These are phyloP conservation scores for Lateolabrax maculatus DNA, from an alignment of 2,797 vertebrate genomes.

Conservation along the genomic window DNA sequence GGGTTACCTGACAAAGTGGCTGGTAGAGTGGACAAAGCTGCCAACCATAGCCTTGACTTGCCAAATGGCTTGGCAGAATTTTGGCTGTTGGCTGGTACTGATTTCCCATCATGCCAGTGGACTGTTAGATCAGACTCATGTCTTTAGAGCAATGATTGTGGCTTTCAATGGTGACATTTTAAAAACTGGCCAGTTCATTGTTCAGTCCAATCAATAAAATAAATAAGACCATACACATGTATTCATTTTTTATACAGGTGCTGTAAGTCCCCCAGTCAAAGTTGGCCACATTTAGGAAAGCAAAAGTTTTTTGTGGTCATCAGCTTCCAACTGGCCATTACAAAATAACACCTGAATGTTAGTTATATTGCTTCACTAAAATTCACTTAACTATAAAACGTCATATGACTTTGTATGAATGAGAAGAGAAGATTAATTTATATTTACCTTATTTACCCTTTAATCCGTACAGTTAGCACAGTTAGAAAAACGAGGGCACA, in stretches of 20 bases:
- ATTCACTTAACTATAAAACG: too few species aligned
- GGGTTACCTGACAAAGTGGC: slow-evolving; percentile 59
- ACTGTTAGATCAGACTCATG: slow-evolving; percentile 39
- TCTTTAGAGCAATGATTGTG: slow-evolving; percentile 41
- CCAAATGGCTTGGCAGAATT: slow-evolving; percentile 64
- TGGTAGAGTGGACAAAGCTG: slow-evolving; percentile 46
- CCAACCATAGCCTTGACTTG: slow-evolving; percentile 32
- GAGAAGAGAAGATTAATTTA: too few species aligned
- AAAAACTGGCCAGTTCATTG: not conserved
- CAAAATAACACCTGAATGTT: not conserved
- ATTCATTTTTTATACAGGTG: not conserved
- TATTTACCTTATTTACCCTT: not conserved
- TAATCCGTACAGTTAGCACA: slow-evolving; percentile 1
- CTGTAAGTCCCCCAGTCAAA: not conserved
- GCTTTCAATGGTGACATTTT: slow-evolving; percentile 32
- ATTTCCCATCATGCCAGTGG: slow-evolving; percentile 46
- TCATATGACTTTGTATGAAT: too few species aligned
- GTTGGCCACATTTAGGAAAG: not conserved
- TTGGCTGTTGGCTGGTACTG: slow-evolving; percentile 39
- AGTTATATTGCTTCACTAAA: not conserved
- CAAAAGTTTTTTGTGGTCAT: not conserved
- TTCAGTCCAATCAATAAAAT: not conserved
- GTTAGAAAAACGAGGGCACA: slow-evolving; percentile 3
- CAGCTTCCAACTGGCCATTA: not conserved
- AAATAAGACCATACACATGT: not conserved